These are phyloP conservation scores for Chrysochloris asiatica DNA, from an alignment of 2,113 vertebrate species.

Conservation along the genomic window DNA sequence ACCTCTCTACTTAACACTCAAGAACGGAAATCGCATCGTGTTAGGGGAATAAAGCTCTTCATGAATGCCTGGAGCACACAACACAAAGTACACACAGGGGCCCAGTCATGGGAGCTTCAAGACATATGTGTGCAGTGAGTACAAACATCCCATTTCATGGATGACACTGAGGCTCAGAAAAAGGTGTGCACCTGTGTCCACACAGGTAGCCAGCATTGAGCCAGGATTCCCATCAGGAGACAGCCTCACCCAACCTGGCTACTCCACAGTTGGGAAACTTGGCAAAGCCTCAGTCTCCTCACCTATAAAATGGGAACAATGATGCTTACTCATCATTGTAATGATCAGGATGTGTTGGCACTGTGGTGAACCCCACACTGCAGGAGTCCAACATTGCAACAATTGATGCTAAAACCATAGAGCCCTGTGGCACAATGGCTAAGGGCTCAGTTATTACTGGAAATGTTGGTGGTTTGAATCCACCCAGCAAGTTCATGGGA, in stretches of 20 bases:
- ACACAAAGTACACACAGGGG: rapidly evolving
- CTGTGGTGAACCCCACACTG: not conserved
- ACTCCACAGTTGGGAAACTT: too few species aligned
- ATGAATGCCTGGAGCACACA: rapidly evolving
- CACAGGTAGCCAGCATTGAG: not conserved
- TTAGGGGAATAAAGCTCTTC: not conserved
- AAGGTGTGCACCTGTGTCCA: not conserved
- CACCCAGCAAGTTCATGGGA: not conserved
- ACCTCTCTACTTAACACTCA: too few species aligned
- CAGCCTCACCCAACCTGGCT: too few species aligned
- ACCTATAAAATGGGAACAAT: not conserved
- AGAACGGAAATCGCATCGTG: too few species aligned
- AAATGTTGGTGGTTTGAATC: not conserved
- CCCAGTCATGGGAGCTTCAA: not conserved
- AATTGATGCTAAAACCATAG: not conserved
- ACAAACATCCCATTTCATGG: not conserved
- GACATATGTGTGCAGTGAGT: rapidly evolving
- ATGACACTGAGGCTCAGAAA: not conserved
- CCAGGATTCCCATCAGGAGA: not conserved
- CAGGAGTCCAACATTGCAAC: too few species aligned
- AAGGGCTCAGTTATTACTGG: not conserved
- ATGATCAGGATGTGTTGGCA: not conserved
- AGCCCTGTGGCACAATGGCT: not conserved
- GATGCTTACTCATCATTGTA: not conserved
- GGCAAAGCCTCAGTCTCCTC: not conserved